Evolutionary conservation across 2,113 vertebrate genomes (phyloP), one percentile per base, ranked within the genome.

Genomic region (Embiotoca jacksoni): DNA sequence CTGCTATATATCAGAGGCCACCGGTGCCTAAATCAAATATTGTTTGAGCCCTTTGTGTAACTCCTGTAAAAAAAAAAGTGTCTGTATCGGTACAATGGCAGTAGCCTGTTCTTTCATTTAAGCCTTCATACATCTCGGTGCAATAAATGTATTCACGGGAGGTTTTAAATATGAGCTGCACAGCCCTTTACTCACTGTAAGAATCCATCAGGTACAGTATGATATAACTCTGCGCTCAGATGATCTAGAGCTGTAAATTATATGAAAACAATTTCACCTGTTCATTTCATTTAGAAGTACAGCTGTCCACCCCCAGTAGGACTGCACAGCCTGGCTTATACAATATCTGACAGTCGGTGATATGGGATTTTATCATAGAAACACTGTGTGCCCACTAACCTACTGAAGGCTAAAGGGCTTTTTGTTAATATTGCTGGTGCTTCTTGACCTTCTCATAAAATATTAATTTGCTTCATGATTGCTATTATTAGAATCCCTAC

Each of bases 71-170:
- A 46, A 46, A 46, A 6, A 6, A 46, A 46, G 44, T 2, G 11
- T 69, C 36, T 64, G 53, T 66, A 72, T 46, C 41, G 54, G 52
- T 50, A 44, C 55, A 7, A 14, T 72, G 50, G 59, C 62, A 47
- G 36, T n/a, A 55, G 23, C 58, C 72, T 78, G 57, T 33, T 33
- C 57, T 82, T 86, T 88, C 59, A 82, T 85, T 68, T 60, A 32
- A 54, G 37, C 76, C 75, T 47, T 71, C 57, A 69, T 75, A 59
- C 64, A 61, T 79, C 85, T 90, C 85, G 59, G 31, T 69, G 75
- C 85, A 91, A 91, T 92, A 92, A 90, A 88, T 55, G 82, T 63
- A 83, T 72, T 76, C 90, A 72, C 83, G 50, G 16, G 86, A 85
- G 90, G 81, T 59, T 82, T 79, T 71, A 16, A 74, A 86, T 86